Evolutionary conservation across 37 sponge, comb jelly and placozoan genomes (phyloP), one percentile per base, ranked within the genome.

Genomic region (Ephydatia muelleri): DNA sequence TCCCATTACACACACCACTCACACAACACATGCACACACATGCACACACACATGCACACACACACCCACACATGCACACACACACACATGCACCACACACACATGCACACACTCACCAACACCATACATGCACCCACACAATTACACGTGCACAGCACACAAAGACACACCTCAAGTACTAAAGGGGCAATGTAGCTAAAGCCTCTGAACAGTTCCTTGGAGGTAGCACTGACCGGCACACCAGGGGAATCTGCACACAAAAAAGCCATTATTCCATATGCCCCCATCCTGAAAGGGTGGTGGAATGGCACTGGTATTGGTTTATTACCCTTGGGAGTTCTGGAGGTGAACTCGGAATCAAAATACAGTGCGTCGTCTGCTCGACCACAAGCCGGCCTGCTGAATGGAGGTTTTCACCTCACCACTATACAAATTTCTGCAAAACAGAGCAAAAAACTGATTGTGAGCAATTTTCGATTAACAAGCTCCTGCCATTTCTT

Each of bases 341-440:
- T 90, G 38, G 89, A 91, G 5, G 99, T 98, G 89, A 96, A 98
- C 73, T 98, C 99, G 12, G 94, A 65, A 84, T 98, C 99, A 83
- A 98, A 98, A 65, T 96, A 96, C 82, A 90, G 93, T 2, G 95
- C 86, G 37, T 95, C 95, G 49, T 96, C 94, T 2, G 89, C 82
- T 57, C 95, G 79, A 3, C 92, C 84, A 32, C 98, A 92, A 31
- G 99, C 96, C 65, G 99, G 99, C 83, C n/a, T n/a, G n/a, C 93
- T 96, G 87, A 98, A 98, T 0, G 99, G 99, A 65, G 99, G 99
- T n/a, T n/a, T 77, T 73, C 23, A 94, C 87, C 30, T 90, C 67
- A 30, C 91, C 75, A 23, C 75, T 29, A 65, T 49, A 76, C 19
- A n/a, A 94, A 88, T 75, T 85, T 93, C 86, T 93, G 76, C 9